Base-by-base conservation (phyloP, 2,113 vertebrate species). In the Prionailurus viverrinus region DNA sequence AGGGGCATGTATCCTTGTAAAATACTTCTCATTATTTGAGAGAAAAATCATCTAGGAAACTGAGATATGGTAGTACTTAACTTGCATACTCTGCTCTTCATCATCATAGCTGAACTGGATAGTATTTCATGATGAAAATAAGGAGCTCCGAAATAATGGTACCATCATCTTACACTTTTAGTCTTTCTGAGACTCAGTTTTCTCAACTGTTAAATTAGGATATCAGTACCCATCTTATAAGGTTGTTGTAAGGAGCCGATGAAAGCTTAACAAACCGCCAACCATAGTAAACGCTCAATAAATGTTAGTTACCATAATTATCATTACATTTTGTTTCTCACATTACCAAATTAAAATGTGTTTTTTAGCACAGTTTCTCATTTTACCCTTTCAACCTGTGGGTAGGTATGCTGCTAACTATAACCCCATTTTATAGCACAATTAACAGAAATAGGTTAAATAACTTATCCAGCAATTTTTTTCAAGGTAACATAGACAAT, bases 311-410 rank as follows among this genome's bases (percentile, higher is more conserved):
- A 73, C n/a, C 73, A 12, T 36, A 82, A 92, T 45, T 89, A 65
- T 78, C 41, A 76, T 55, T 81, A 68, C 41, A 82, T 91, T 85
- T 91, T 83, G 82, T 87, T 95, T 93, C 27, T 89, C 13, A 82
- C 21, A 29, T 91, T 36, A 69, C 33, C 90, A 61, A 95, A 94
- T 93, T 79, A 83, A 73, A 96, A 86, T 39, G 7, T 65, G 4
- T n/a, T n/a, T 87, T 85, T 55, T 23, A 69, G 19, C 39, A 86
- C 14, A 74, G 27, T 83, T 87, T 93, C 39, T 74, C 87, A 51
- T 82, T 91, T 94, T 79, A 58, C 48, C 29, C n/a, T 95, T 82
- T 82, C 66, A 91, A 86, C 39, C 48, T 80, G 51, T 84, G 39
- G 39, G 11, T 76, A 84, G 88, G 41, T 58, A 85, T 21, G 33